Conservation (phyloP, 2,797 vertebrate genomes). For the Ptychadena robeensis region DNA sequence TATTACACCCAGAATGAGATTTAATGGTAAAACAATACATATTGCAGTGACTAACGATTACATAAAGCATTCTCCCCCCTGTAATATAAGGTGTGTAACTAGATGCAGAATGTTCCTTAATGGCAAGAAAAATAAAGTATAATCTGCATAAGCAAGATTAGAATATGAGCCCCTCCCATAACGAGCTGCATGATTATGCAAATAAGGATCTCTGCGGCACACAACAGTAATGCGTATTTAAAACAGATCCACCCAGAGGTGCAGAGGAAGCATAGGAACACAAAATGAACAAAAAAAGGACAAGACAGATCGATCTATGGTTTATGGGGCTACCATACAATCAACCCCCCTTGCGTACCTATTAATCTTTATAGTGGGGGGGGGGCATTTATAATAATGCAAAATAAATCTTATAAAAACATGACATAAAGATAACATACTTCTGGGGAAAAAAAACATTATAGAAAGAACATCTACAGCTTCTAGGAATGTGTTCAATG, state of each 20-base stretch:
- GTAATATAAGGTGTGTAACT: background rate
- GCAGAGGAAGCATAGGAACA: background rate
- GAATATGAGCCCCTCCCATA: background rate
- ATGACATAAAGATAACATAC: too few species aligned
- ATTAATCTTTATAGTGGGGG: too few species aligned
- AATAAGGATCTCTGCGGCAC: constrained; percentile 15
- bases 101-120: background rate
- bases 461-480: too few species aligned
- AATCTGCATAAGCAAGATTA: constrained; percentile 16
- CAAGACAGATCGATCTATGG: background rate
- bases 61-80: background rate
- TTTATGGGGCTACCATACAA: background rate
- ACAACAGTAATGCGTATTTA: background rate
- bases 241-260: background rate
- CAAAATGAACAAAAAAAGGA: background rate
- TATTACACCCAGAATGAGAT: background rate
- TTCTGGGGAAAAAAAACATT: background rate
- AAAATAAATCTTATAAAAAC: background rate
- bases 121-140: background rate
- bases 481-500: too few species aligned
- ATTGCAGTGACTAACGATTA: background rate
- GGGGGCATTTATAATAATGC: too few species aligned
- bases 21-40: background rate
- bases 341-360: too few species aligned
- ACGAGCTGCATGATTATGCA: constrained; percentile 14